Evolutionary conservation across 2,113 vertebrate genomes (phyloP).

Genomic region (Datnioides undecimradiatus): DNA sequence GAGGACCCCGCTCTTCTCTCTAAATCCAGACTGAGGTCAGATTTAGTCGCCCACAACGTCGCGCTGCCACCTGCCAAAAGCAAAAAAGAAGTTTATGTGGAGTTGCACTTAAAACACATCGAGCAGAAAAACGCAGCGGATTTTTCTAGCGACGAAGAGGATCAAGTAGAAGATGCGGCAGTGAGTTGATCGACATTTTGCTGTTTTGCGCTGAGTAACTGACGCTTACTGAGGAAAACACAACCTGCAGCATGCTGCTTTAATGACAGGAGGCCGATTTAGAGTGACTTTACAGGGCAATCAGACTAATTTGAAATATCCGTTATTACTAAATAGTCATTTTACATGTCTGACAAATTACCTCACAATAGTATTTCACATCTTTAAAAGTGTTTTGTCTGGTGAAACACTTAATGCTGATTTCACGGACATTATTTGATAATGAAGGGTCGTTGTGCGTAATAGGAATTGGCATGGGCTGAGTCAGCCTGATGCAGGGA

Average conservation of each 20-base stretch:
- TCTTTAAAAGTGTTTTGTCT: not conserved
- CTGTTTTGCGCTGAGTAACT: too few species aligned
- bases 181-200: constrained; percentile 71
- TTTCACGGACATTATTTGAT: not conserved
- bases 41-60: constrained; percentile 80
- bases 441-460: constrained; percentile 6
- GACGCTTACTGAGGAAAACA: too few species aligned
- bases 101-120: constrained; percentile 78
- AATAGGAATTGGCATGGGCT: not conserved
- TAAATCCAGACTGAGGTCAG: constrained; percentile 79
- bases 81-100: constrained; percentile 78
- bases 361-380: not conserved
- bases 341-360: not conserved
- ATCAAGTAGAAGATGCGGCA: constrained; percentile 46
- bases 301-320: not conserved
- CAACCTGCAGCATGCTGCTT: too few species aligned
- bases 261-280: too few species aligned
- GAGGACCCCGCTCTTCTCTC: constrained; percentile 77
- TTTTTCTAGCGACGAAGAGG: constrained; percentile 87
- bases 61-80: constrained; percentile 74
- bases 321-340: not conserved
- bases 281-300: too few species aligned
- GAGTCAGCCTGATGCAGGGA: constrained; percentile 17
- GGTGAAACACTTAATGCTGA: not conserved
- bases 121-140: constrained; percentile 61